Evolutionary conservation across 2,113 vertebrate genomes (phyloP).

Genomic region (Alethe castanea): DNA sequence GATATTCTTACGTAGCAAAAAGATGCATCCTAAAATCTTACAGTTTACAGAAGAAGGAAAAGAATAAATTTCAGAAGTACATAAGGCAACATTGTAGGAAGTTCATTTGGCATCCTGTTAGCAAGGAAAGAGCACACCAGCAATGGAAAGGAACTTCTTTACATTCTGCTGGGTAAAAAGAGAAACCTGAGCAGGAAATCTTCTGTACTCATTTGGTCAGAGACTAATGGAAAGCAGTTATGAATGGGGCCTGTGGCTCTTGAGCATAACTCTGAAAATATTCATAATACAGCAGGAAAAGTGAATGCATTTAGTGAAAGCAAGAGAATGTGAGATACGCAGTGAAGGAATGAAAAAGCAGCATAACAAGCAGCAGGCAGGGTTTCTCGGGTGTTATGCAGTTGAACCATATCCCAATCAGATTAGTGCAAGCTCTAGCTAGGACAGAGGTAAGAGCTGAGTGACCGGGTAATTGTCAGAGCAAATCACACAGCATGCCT

Average conservation of each 20-base stretch:
- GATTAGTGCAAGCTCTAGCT: background rate
- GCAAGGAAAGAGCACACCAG: background rate
- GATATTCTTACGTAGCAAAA: background rate
- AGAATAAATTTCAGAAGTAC: background rate
- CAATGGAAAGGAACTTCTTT: background rate
- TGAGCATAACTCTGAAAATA: background rate
- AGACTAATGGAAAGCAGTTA: background rate
- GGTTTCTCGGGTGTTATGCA: rapidly evolving
- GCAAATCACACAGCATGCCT: background rate
- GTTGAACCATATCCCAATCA: background rate
- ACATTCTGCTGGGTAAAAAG: background rate
- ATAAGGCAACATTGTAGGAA: background rate
- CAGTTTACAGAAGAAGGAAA: background rate
- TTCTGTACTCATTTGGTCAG: background rate
- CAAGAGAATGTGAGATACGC: background rate
- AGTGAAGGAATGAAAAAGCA: background rate
- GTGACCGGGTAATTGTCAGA: background rate
- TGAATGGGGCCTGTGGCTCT: background rate
- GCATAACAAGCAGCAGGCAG: background rate
- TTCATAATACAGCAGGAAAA: background rate
- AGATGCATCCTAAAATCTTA: background rate
- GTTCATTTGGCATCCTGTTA: background rate
- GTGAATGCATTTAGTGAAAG: background rate
- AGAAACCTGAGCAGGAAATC: background rate
- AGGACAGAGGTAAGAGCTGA: background rate